These are phyloP conservation scores for Uropetala carovei DNA, from an alignment of 2,888 invertebrate species.

Conservation along the genomic window DNA sequence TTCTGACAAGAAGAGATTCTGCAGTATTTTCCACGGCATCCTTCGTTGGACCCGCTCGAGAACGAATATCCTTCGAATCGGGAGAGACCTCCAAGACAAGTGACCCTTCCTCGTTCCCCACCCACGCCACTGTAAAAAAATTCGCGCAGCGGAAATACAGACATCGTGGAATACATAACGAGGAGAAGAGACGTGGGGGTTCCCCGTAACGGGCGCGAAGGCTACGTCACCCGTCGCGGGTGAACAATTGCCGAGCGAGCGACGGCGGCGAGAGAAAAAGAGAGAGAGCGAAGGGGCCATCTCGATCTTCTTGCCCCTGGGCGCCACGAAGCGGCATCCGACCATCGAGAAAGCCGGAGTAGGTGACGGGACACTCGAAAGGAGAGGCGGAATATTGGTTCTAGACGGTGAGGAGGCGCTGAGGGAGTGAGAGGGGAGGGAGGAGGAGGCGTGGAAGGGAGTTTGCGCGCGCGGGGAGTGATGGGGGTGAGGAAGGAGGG, in stretches of 20 bases:
- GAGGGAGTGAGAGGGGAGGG: background rate
- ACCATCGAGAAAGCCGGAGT: constrained; percentile 54
- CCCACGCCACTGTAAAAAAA: too few relatives aligned
- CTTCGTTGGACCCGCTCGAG: background rate
- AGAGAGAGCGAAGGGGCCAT: constrained; percentile 11
- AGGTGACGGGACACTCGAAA: constrained; percentile 53
- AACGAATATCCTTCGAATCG: background rate
- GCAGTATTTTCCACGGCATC: background rate
- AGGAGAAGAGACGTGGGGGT: constrained; percentile 13
- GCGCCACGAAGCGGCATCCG: constrained; percentile 26
- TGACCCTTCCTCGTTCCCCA: background rate
- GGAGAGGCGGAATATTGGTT: constrained; percentile 44
- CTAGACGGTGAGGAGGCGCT: constrained; percentile 61
- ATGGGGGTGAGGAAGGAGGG: constrained; percentile 58
- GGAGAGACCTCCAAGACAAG: background rate
- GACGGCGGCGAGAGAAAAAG: background rate
- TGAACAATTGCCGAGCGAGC: constrained; percentile 19
- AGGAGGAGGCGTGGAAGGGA: constrained; percentile 47
- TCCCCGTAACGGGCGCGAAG: constrained; percentile 36
- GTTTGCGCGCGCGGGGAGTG: constrained; percentile 64
- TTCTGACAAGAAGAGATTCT: background rate
- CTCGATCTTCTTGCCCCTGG: constrained; percentile 26
- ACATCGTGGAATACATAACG: background rate
- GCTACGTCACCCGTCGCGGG: constrained; percentile 41
- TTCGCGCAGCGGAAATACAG: too few relatives aligned